Evolutionary conservation across 1,140 invertebrate genomes (phyloP).

Genomic region (Orchesella cincta): DNA sequence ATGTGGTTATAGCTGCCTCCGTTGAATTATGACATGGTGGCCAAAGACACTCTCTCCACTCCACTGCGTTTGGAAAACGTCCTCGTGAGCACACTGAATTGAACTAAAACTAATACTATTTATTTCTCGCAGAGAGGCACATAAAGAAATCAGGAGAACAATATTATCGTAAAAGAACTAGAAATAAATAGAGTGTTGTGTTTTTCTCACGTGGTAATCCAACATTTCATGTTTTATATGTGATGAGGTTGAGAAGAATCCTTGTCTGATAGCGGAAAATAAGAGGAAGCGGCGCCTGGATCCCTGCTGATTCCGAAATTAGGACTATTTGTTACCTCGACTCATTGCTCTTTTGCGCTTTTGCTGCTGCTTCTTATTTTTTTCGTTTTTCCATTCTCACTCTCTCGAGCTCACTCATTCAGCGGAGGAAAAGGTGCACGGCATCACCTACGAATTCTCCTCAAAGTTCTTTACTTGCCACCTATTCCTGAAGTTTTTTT

Average conservation of each 20-base stretch:
- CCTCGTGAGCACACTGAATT: slow-evolving; percentile 16
- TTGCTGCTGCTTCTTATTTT: slow-evolving; percentile 28
- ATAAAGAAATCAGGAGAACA: slow-evolving; percentile 12
- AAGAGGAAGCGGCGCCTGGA: slow-evolving; percentile 50
- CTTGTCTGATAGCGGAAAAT: slow-evolving; percentile 28
- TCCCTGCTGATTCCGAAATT: slow-evolving; percentile 52
- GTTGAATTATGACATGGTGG: slow-evolving; percentile 27
- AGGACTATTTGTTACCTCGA: slow-evolving; percentile 52
- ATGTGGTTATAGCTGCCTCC: slow-evolving; percentile 26
- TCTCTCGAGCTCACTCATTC: too few relatives aligned
- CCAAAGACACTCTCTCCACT: slow-evolving; percentile 20
- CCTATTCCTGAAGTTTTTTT: too few relatives aligned
- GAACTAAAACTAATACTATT: slow-evolving; percentile 26
- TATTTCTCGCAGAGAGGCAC: slow-evolving; percentile 6
- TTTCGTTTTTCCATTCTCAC: slow-evolving; percentile 16
- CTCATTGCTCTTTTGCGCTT: slow-evolving; percentile 65
- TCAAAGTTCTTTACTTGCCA: too few relatives aligned
- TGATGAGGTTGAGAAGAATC: slow-evolving; percentile 24
- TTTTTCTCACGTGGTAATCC: slow-evolving; percentile 46
- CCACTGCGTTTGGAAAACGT: not conserved
- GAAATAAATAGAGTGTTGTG: slow-evolving; percentile 31
- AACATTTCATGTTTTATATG: slow-evolving; percentile 10
- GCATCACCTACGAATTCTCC: too few relatives aligned
- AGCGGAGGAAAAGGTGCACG: too few relatives aligned
- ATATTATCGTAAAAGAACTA: slow-evolving; percentile 1